Evolutionary conservation across 2,888 invertebrate species (phyloP), one percentile per base, ranked within the genome.

Genomic region (Schizaphis graminum): DNA sequence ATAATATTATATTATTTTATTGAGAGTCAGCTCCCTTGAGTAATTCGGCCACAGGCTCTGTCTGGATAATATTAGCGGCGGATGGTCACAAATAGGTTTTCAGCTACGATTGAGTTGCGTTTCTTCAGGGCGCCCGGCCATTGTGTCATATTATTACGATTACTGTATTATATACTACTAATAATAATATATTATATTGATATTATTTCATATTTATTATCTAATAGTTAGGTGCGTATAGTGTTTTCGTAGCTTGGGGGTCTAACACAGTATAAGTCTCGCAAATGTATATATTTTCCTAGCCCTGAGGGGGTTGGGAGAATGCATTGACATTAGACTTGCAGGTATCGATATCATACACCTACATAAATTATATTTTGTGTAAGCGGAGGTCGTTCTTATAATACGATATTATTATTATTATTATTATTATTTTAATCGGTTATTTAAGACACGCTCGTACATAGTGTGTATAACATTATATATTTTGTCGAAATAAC

Each of bases 201-300:
- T 77, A 35, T 35, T 35, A 77, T 35, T 53, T 53, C 21, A 5
- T 53, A 53, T 53, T 35, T 21, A 21, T 77, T 41, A 35, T 21
- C 21, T 53, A 53, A 3, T 21, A 53, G 21, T 2, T 21, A 35
- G 77, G 77, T 35, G 7, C 13, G 77, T 77, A 41, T 77, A 77
- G 77, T 77, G 77, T 77, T 77, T 77, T 77, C 77, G 35, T 77
- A 21, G 77, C 77, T 77, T 8, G 35, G 35, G 21, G 35, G 77
- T n/a, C 77, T 77, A 28, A 21, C 3, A 35, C 77, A 35, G 8
- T 77, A 41, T 67, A 77, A 77, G 77, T 77, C 21, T 35, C 77
- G 77, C 77, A 77, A 77, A 77, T 77, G 77, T 77, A 77, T 77
- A 77, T 77, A 77, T 35, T 77, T 77, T 77, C 77, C 77, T 77